Base-by-base conservation (phyloP, 2,113 vertebrate species). In the Hepsetus odoe region DNA sequence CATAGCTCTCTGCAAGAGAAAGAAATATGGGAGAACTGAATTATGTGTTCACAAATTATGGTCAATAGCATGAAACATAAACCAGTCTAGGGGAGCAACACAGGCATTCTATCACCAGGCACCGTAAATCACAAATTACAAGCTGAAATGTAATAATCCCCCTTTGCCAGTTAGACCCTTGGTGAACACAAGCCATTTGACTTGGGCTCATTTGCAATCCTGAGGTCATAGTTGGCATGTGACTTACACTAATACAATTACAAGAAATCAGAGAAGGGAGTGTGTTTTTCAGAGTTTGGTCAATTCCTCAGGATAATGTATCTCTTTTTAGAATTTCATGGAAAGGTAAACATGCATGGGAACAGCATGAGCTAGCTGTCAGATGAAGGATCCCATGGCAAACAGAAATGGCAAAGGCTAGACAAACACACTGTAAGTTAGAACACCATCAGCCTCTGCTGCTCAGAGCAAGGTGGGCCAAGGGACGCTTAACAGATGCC, bases 1-100 rank as follows among this genome's bases (percentile, higher is more conserved):
- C 85, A 77, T 90, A 89, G 84, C 74, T 91, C 53, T 93, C 93
- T 93, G 88, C 30, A 75, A 87, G 78, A 85, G 30, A 85, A n/a
- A 61, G 13, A 79, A 59, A 70, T 24, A 76, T 22, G 74, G 4
- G 75, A 22, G 53, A 35, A 84, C 32, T 77, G 56, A 78, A 78
- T 53, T 24, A 55, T 22, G 40, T 42, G 49, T 51, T 65, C 24
- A 66, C 44, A 81, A 74, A 73, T 85, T 44, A 80, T 46, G 61
- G 6, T 55, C 66, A 58, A 61, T 24, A 13, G 42, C 75, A 44
- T 74, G 42, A 72, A 73, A 74, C 40, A 70, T 53, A 30, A 80
- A 67, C 16, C 1, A 24, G 42, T 72, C 80, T 24, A 30, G 7
- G 30, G 68, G 30, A 77, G 77, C 53, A 49, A 55, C 24, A 70